These are phyloP conservation scores for Nasonovia ribisnigri DNA, from an alignment of 2,888 invertebrate genomes.

Conservation along the genomic window DNA sequence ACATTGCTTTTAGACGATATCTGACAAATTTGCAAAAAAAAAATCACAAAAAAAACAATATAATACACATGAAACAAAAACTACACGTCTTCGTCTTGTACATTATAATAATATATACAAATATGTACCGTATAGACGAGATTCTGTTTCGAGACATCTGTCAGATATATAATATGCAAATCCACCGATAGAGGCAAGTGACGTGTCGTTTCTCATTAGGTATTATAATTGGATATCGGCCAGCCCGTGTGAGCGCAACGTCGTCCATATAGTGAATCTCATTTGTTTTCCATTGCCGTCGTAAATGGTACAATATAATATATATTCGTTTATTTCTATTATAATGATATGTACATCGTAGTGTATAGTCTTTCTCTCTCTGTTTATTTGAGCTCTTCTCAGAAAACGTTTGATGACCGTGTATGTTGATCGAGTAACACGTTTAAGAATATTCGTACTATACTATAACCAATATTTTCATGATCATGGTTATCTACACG, in stretches of 20 bases:
- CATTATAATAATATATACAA: neutral
- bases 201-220: slow-evolving; percentile 50
- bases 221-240: slow-evolving; percentile 55
- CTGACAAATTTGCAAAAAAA: slow-evolving; percentile 23
- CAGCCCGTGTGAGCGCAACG: neutral
- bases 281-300: neutral
- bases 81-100: no score
- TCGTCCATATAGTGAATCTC: slow-evolving; percentile 10
- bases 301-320: neutral
- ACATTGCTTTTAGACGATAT: slow-evolving; percentile 45
- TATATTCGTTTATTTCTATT: no score
- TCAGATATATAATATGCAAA: slow-evolving; percentile 50
- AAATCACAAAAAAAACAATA: neutral
- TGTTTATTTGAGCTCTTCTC: neutral
- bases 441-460: neutral
- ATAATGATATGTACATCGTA: neutral
- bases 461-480: neutral
- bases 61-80: neutral
- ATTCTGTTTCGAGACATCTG: slow-evolving; percentile 31
- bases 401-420: neutral
- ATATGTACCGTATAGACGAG: neutral
- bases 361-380: neutral
- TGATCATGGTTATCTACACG: no score
- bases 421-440: neutral
- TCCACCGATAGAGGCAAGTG: neutral